Evolutionary conservation across 2,797 vertebrate genomes (phyloP).

Genomic region (Cynopterus sphinx): DNA sequence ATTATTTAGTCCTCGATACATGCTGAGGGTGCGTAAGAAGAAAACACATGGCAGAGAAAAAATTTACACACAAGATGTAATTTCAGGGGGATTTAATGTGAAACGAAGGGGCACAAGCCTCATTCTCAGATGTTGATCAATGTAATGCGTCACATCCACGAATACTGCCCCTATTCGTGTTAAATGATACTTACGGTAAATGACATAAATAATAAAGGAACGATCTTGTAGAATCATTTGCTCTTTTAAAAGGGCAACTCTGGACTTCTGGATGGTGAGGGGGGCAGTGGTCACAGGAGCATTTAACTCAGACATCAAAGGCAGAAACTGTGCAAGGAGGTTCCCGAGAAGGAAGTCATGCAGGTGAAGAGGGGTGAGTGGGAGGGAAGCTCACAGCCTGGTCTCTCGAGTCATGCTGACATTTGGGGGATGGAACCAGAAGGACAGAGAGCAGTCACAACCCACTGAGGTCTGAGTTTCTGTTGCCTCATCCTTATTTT

Average conservation of each 20-base stretch:
- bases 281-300: neutral
- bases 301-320: neutral
- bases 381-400: no score
- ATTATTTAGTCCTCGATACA: constrained; percentile 20
- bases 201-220: neutral
- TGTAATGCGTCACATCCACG: neutral
- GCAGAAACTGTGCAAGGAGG: neutral
- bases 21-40: neutral
- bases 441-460: neutral
- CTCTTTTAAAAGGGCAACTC: neutral
- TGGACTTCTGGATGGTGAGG: neutral
- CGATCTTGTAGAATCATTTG: neutral
- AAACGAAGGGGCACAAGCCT: neutral
- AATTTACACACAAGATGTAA: neutral
- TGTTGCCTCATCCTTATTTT: neutral
- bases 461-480: neutral
- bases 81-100: constrained; percentile 25
- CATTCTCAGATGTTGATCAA: neutral
- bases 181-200: constrained; percentile 5
- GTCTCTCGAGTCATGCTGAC: accelerated
- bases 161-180: neutral
- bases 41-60: neutral
- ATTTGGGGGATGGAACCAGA: neutral
- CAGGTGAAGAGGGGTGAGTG: no score
- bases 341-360: no score